Base-by-base conservation (phyloP, 1,140 invertebrate species). In the Polypedilum pembai region DNA sequence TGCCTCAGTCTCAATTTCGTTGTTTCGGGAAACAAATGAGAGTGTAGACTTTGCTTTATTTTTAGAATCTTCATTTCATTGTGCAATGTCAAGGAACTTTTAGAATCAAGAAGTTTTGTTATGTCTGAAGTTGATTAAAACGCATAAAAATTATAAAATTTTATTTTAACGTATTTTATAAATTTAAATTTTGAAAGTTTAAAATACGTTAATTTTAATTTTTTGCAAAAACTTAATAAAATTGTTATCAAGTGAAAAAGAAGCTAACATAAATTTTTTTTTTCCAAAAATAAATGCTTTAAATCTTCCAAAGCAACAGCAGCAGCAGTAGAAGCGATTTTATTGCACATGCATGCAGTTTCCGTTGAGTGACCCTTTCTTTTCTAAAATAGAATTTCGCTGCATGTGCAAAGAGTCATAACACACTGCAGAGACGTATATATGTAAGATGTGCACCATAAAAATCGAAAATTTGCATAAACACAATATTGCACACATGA, bases 401-500 rank as follows among this genome's bases (percentile, higher is more conserved):
- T 56, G 45, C 45, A 56, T 56, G 45, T 56, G 45, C 45, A 56
- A n/a, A 56, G 45, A 56, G 45, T 56, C 45, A 56, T 56, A 56
- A 56, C 45, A 56, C 45, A 15, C 10, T 8, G 12, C 0, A 56
- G 12, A 56, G 45, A 12, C 3, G 8, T 15, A 56, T n/a, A 56
- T n/a, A 56, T 56, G 45, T 56, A 56, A 56, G 7, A 56, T 56
- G 45, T 56, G 45, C 45, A 56, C 45, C 45, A 56, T 56, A 56
- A 56, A 56, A 56, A 56, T n/a, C 45, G 45, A 56, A 56, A 56
- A 56, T 56, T 56, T 56, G 45, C 45, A 56, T 56, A 56, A 56
- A 56, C 45, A 56, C 45, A 56, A 56, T 56, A 56, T 56, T n/a
- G 45, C 45, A 56, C 45, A 56, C 45, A 56, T 56, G 45, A 56